Percentiles rank a stretch among this genome's conserved stretches.
Conservation (phyloP, 2,888 invertebrate genomes). For the Lissocephala sabroskyi region DNA sequence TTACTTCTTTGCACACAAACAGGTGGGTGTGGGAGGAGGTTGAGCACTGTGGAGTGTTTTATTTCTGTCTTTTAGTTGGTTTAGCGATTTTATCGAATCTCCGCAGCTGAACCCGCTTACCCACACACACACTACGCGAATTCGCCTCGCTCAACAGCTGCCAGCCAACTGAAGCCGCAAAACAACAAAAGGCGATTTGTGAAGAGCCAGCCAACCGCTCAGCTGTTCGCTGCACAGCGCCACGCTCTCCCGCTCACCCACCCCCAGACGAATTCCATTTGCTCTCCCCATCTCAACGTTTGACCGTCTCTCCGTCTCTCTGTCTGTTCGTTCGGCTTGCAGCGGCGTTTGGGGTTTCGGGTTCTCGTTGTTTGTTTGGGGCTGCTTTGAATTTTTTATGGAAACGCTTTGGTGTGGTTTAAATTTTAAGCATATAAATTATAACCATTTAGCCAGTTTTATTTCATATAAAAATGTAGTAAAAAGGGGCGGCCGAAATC, state of each 20-base stretch:
- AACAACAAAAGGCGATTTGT: constrained; percentile 19
- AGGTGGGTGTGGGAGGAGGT: too few relatives aligned
- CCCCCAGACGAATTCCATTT: background rate
- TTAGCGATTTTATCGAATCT: too few relatives aligned
- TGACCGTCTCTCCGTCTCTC: background rate
- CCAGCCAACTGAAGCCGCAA: constrained; percentile 22
- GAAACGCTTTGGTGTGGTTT: constrained; percentile 5
- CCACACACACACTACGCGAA: constrained; percentile 3
- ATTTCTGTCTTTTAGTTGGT: too few relatives aligned
- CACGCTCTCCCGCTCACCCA: constrained; percentile 4
- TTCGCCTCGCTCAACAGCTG: constrained; percentile 18
- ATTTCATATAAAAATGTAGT: background rate
- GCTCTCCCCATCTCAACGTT: background rate
- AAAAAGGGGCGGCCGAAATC: too few relatives aligned
- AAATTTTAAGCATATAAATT: background rate
- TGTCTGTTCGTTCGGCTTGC: background rate
- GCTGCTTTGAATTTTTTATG: background rate
- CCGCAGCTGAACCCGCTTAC: background rate
- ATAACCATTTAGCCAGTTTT: constrained; percentile 8
- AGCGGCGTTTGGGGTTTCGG: background rate
- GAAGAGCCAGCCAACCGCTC: constrained; percentile 17
- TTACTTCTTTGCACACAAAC: too few relatives aligned
- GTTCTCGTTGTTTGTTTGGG: background rate
- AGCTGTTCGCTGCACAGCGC: constrained; percentile 31
- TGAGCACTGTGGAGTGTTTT: too few relatives aligned